Evolutionary conservation across 92 coral and sea anemone species (phyloP).

Genomic region (Parazoanthus darwini): DNA sequence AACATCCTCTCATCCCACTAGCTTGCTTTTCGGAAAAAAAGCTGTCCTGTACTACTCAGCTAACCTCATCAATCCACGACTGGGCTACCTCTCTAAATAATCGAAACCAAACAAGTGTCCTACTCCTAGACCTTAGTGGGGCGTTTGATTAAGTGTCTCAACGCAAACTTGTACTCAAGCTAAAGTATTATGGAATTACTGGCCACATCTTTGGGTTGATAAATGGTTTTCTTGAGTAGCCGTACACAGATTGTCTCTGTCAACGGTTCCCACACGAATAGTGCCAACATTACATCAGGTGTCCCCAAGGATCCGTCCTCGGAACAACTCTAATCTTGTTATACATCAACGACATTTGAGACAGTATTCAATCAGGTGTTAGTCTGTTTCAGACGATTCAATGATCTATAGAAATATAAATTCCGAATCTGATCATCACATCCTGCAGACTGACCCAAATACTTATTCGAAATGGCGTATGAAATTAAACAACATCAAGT

Average conservation of each 20-base stretch:
- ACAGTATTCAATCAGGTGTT: background rate
- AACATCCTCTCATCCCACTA: slow-evolving; percentile 29
- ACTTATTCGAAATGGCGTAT: background rate
- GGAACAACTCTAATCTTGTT: slow-evolving; percentile 44
- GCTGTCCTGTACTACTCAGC: slow-evolving; percentile 49
- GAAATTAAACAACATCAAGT: slow-evolving; percentile 3
- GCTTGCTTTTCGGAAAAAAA: slow-evolving; percentile 37
- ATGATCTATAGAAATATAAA: background rate
- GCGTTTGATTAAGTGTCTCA: slow-evolving; percentile 55
- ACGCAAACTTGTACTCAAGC: slow-evolving; percentile 43
- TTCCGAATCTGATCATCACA: slow-evolving; percentile 4
- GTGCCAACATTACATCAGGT: slow-evolving; percentile 23
- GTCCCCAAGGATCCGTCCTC: slow-evolving; percentile 42
- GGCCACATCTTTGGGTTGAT: slow-evolving; percentile 44
- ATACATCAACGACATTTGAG: background rate
- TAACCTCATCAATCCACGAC: slow-evolving; percentile 44
- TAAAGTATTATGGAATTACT: slow-evolving; percentile 46
- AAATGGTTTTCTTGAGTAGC: slow-evolving; percentile 33
- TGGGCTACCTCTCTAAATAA: slow-evolving; percentile 45
- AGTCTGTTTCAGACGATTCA: background rate
- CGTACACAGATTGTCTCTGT: slow-evolving; percentile 49
- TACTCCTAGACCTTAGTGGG: slow-evolving; percentile 36
- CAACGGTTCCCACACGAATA: slow-evolving; percentile 40
- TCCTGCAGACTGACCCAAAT: background rate
- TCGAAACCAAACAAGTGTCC: slow-evolving; percentile 29